Conservation (phyloP, 1,140 invertebrate genomes). For the Bombus cullumanus region DNA sequence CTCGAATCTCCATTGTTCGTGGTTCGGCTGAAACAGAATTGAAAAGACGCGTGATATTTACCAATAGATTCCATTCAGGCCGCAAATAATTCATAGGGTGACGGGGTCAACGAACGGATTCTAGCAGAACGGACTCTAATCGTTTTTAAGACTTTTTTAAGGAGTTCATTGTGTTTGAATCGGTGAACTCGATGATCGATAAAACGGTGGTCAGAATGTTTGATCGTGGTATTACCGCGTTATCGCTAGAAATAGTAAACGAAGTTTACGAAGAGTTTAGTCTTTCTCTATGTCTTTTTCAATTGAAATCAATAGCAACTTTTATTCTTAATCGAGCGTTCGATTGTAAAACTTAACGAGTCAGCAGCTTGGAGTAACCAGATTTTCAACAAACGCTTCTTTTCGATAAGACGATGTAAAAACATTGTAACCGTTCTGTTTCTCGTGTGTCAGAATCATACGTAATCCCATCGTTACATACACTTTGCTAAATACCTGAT, state of each 20-base stretch:
- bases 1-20: conserved; percentile 46
- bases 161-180: neutral
- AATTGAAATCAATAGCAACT: no score
- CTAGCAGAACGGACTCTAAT: neutral
- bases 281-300: accelerated
- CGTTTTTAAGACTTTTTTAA: neutral
- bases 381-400: neutral
- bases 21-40: conserved; percentile 49
- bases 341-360: neutral
- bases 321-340: neutral
- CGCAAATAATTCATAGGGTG: conserved; percentile 26
- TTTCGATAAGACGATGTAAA: neutral
- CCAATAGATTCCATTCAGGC: conserved; percentile 22
- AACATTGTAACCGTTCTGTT: neutral
- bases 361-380: neutral
- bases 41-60: conserved; percentile 49
- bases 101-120: no score
- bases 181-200: neutral
- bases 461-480: conserved; percentile 26
- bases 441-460: neutral
- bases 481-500: conserved; percentile 49
- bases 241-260: no score
- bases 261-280: neutral
- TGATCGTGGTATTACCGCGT: neutral
- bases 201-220: neutral